A percentile compares a stretch with the other conserved stretches of the same genome.
phyloP scores from a whole-genome alignment of 2,113 vertebrate species.

The Muntiacus muntjak region DNA sequence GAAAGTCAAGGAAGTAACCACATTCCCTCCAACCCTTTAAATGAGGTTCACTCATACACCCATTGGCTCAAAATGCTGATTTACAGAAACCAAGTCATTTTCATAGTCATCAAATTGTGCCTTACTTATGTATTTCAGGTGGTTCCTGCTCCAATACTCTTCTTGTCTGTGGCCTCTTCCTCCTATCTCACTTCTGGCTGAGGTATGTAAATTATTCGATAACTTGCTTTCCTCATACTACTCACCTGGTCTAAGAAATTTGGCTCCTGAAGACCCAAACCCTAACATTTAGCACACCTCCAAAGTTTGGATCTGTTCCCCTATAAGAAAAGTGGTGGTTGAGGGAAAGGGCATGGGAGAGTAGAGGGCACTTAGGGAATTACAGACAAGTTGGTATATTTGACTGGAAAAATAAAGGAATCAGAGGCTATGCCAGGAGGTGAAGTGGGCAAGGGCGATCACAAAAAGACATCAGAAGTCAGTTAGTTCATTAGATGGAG shows the following conservation, averaged over 20 bases:
- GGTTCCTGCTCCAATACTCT: not conserved
- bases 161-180: not conserved
- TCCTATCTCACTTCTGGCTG: not conserved
- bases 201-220: not conserved
- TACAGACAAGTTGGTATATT: not conserved
- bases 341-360: not conserved
- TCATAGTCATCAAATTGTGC: not conserved
- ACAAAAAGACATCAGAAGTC: not conserved
- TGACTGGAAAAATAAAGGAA: not conserved
- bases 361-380: not conserved
- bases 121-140: not conserved
- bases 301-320: not conserved
- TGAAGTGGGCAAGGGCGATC: not conserved
- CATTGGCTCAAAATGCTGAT: not conserved
- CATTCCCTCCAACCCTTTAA: not conserved
- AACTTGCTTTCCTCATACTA: not conserved
- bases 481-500: not conserved
- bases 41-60: not conserved
- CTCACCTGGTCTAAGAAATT: not conserved
- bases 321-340: not conserved
- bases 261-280: not conserved
- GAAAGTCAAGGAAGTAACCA: not conserved
- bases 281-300: not conserved
- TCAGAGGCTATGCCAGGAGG: not conserved
- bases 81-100: not conserved